phyloP scores from a whole-genome alignment of 2,797 vertebrate species.

The Anguilla anguilla region DNA sequence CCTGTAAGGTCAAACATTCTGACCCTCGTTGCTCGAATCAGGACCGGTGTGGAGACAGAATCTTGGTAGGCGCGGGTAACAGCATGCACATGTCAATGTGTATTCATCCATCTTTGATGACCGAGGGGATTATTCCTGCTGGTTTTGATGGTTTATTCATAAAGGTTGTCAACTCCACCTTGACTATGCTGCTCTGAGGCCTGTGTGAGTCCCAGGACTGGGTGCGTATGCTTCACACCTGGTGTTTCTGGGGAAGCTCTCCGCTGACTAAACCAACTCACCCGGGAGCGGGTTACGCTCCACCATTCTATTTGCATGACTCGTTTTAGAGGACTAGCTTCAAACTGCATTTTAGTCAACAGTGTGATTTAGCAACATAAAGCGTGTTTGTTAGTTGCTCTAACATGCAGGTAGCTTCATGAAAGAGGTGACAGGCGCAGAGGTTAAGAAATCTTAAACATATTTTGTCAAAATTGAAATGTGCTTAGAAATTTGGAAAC shows the following conservation, averaged over 20 bases:
- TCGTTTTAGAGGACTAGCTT: not conserved
- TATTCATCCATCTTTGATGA: constrained; percentile 8
- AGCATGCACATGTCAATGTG: not conserved
- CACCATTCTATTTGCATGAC: not conserved
- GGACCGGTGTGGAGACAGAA: not conserved
- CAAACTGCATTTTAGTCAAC: not conserved
- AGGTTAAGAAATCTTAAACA: not conserved
- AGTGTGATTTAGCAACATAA: not conserved
- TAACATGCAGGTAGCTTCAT: not conserved
- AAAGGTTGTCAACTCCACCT: constrained; percentile 3
- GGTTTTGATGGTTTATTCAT: constrained; percentile 25
- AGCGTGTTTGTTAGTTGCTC: not conserved
- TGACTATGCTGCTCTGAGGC: not conserved
- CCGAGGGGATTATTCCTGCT: not conserved
- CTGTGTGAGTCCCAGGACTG: not conserved
- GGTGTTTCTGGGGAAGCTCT: not conserved
- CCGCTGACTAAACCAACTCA: not conserved
- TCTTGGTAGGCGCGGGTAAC: not conserved
- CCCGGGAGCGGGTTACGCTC: not conserved
- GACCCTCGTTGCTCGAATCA: not conserved
- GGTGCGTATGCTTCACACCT: not conserved
- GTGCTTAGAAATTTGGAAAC: no score
- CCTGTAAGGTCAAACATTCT: not conserved
- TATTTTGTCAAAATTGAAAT: not conserved
- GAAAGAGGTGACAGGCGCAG: not conserved